These are phyloP conservation scores for Heteromurus nitidus DNA, from an alignment of 2,888 invertebrate genomes.

Conservation along the genomic window DNA sequence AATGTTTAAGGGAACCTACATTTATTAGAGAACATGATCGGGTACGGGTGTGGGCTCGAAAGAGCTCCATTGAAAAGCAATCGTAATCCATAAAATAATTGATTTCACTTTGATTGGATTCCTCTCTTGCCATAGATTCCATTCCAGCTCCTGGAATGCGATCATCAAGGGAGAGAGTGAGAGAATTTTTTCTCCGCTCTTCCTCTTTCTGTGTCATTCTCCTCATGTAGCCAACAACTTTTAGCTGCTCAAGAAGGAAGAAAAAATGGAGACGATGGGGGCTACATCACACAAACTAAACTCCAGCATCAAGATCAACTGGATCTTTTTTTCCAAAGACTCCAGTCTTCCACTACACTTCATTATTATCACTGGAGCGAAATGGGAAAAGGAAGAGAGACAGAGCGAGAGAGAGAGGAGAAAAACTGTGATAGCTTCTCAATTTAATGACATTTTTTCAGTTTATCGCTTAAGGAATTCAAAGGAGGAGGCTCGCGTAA, in stretches of 20 bases:
- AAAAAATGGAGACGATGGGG: too few species aligned
- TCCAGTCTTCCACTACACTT: too few species aligned
- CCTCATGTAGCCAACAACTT: background rate
- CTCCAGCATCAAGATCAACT: slow-evolving; percentile 7
- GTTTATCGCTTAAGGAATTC: slow-evolving; percentile 36
- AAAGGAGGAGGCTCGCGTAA: background rate
- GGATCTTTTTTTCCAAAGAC: slow-evolving; percentile 20
- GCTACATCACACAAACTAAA: background rate
- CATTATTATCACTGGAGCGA: slow-evolving; percentile 21
- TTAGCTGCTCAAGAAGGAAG: too few species aligned
- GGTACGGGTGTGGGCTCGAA: background rate
- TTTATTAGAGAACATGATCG: too few species aligned
- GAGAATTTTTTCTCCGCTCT: background rate
- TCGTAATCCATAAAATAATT: slow-evolving; percentile 66
- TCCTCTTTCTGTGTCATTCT: background rate
- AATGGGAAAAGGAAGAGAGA: too few species aligned
- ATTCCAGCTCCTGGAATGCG: background rate
- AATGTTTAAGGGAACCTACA: too few species aligned
- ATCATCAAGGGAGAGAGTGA: background rate
- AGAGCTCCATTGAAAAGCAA: slow-evolving; percentile 54
- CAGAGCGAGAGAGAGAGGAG: too few species aligned
- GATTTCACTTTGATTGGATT: slow-evolving; percentile 68
- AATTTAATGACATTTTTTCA: slow-evolving; percentile 46
- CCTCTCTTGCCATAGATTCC: slow-evolving; percentile 28
- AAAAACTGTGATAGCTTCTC: slow-evolving; percentile 29